phyloP scores from a whole-genome alignment of 2,113 vertebrate genomes.

The Xiphophorus couchianus region DNA sequence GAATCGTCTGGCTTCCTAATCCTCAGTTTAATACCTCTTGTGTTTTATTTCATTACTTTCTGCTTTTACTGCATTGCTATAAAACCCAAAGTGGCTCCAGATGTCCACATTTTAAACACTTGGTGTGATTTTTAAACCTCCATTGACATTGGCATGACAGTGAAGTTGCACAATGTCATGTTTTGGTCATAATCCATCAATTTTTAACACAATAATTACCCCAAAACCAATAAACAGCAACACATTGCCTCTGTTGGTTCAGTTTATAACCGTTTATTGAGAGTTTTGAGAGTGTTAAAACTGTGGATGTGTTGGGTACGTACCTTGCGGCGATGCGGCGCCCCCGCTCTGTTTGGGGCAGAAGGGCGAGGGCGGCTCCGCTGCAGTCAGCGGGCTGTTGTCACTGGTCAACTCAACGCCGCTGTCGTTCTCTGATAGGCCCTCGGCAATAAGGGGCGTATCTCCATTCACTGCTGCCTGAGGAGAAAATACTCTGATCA shows the following conservation, averaged over 20 bases:
- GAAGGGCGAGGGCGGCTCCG: constrained; percentile 81
- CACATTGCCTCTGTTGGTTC: neutral
- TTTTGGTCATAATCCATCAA: too few species aligned
- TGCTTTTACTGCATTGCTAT: too few species aligned
- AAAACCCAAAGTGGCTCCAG: too few species aligned
- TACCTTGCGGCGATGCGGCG: constrained; percentile 77
- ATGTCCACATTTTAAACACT: too few species aligned
- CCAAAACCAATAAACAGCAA: too few species aligned
- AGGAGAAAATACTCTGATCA: neutral
- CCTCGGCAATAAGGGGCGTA: constrained; percentile 25
- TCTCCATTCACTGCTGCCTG: constrained; percentile 78
- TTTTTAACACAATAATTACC: too few species aligned
- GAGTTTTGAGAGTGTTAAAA: neutral
- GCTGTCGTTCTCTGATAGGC: constrained; percentile 75
- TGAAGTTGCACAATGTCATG: too few species aligned
- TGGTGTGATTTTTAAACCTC: too few species aligned
- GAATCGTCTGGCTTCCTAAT: too few species aligned
- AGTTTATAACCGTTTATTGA: neutral
- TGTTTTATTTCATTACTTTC: too few species aligned
- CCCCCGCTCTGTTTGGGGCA: constrained; percentile 80
- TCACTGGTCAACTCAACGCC: constrained; percentile 79
- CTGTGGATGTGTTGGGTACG: neutral
- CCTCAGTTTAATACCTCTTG: too few species aligned
- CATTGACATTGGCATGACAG: too few species aligned
- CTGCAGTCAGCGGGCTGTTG: constrained; percentile 78